Evolutionary conservation across 1,140 invertebrate genomes (phyloP).

Genomic region (Megathymus violae): DNA sequence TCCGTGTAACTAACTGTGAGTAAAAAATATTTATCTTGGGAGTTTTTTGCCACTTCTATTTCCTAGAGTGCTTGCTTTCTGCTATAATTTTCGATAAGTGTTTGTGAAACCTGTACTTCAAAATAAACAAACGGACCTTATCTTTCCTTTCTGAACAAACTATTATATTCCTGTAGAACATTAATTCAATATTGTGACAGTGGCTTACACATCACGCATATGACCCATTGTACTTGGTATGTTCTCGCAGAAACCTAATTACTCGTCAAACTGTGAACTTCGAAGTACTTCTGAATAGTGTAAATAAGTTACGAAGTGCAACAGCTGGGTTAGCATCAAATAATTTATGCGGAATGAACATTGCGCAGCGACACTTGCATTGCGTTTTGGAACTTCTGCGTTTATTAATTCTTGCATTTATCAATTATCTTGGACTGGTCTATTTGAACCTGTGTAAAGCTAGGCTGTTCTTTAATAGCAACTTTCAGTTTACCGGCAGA

Average conservation of each 20-base stretch:
- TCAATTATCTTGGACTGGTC: too few species aligned
- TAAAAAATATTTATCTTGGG: too few species aligned
- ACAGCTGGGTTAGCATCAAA: slow-evolving; percentile 29
- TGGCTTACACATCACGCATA: background rate
- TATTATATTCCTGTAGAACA: background rate
- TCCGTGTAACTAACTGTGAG: too few species aligned
- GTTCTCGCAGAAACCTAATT: slow-evolving; percentile 12
- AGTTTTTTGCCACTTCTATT: too few species aligned
- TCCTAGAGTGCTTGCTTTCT: too few species aligned
- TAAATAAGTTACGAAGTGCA: slow-evolving; percentile 30
- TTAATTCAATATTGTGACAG: background rate
- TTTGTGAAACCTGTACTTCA: too few species aligned
- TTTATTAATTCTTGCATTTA: slow-evolving; percentile 9
- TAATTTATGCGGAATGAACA: slow-evolving; percentile 31
- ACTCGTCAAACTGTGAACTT: slow-evolving; percentile 20
- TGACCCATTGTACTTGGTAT: background rate
- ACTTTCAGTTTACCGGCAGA: too few species aligned
- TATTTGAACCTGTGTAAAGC: too few species aligned
- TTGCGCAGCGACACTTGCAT: slow-evolving; percentile 19
- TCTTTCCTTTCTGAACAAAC: background rate
- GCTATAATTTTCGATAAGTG: too few species aligned
- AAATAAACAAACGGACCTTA: too few species aligned
- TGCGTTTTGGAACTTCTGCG: slow-evolving; percentile 16
- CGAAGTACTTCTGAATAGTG: slow-evolving; percentile 17
- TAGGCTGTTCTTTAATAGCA: too few species aligned